These are phyloP conservation scores for Merops nubicus DNA, from an alignment of 2,113 vertebrate species.

Conservation along the genomic window DNA sequence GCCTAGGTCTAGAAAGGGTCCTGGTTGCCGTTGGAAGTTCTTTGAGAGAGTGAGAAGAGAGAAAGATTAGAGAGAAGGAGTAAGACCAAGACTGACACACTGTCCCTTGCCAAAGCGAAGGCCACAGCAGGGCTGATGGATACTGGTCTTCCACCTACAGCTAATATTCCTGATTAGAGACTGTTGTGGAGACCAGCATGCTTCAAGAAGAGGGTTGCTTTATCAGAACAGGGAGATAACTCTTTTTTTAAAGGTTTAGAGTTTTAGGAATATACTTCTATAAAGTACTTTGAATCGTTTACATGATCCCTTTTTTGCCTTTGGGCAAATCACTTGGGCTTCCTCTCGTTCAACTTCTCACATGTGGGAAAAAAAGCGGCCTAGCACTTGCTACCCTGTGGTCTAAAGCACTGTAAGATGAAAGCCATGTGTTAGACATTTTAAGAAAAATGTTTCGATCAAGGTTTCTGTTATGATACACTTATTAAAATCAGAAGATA, in stretches of 20 bases:
- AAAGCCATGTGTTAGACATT: not conserved
- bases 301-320: not conserved
- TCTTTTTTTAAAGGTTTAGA: not conserved
- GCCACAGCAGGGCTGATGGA: not conserved
- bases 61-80: not conserved
- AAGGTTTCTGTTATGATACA: not conserved
- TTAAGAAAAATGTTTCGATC: not conserved
- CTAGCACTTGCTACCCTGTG: not conserved
- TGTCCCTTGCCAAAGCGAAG: not conserved
- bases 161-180: not conserved
- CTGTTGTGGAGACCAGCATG: not conserved
- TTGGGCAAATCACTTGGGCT: not conserved
- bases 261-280: not conserved
- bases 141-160: not conserved
- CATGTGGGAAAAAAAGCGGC: not conserved
- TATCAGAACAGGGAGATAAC: not conserved
- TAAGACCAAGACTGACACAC: too few relatives aligned
- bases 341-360: not conserved
- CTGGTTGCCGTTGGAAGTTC: not conserved
- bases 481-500: not conserved
- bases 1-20: not conserved
- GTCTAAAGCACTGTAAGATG: not conserved
- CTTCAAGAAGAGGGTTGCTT: not conserved
- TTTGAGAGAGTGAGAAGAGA: not conserved
- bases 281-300: not conserved